These are phyloP conservation scores for Heterodera schachtii DNA, from an alignment of 1,140 invertebrate genomes.

Conservation along the genomic window DNA sequence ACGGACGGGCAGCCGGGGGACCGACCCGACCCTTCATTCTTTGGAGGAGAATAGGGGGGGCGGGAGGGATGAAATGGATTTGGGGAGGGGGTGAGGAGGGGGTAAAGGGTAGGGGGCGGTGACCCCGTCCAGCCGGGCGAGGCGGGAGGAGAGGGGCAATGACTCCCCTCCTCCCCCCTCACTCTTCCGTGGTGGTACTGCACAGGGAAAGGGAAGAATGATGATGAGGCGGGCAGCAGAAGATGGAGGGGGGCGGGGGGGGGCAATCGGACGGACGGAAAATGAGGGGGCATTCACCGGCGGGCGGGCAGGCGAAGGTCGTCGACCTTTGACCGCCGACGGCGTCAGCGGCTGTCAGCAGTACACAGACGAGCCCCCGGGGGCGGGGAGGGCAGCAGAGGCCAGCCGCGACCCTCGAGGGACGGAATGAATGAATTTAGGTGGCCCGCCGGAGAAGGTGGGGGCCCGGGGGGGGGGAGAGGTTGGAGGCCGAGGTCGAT, in stretches of 20 bases:
- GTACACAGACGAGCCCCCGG: not conserved
- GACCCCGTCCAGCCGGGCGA: not conserved
- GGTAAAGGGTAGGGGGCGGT: constrained; percentile 1
- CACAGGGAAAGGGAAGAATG: not conserved
- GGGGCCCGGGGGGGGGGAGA: not conserved
- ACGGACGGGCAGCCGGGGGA: not conserved
- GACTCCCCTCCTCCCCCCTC: not conserved
- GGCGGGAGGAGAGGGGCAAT: too few relatives aligned
- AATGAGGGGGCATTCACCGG: too few relatives aligned
- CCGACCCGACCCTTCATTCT: not conserved
- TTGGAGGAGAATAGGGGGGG: too few relatives aligned
- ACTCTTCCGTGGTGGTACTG: too few relatives aligned
- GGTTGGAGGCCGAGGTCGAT: not conserved
- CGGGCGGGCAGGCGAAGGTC: not conserved
- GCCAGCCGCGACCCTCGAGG: not conserved
- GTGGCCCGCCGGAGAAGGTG: too few relatives aligned
- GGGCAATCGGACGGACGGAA: not conserved
- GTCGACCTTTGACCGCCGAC: constrained; percentile 1
- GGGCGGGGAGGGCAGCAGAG: not conserved
- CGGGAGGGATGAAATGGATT: not conserved
- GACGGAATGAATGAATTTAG: not conserved
- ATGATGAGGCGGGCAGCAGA: not conserved
- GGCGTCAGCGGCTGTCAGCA: not conserved
- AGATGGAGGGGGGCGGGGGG: too few relatives aligned
- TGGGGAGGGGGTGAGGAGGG: too few relatives aligned